A percentile compares a stretch with the other conserved stretches of the same genome.
phyloP scores from a whole-genome alignment of 1,140 invertebrate species.

The Myzus persicae region DNA sequence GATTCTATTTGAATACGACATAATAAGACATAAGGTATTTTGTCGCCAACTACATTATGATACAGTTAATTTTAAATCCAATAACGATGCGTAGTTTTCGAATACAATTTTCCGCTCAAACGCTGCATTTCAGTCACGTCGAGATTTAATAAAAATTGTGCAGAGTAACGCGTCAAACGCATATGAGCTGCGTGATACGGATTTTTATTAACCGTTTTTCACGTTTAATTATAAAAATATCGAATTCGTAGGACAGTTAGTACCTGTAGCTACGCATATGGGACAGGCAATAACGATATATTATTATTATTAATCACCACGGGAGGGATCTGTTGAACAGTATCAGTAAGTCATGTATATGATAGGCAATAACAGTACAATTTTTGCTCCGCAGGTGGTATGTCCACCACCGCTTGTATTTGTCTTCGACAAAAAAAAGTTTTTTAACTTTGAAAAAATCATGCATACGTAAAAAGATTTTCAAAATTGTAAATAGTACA shows the following conservation, averaged over 20 bases:
- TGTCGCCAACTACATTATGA: neutral
- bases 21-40: neutral
- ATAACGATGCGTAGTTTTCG: too few species aligned
- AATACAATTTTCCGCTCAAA: neutral
- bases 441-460: neutral
- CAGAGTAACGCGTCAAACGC: too few species aligned
- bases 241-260: neutral
- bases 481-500: neutral
- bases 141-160: too few species aligned
- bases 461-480: neutral
- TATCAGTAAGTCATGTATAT: neutral
- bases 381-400: neutral
- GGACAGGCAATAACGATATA: neutral
- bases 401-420: too few species aligned
- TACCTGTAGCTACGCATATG: neutral
- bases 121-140: neutral
- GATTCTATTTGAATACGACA: neutral
- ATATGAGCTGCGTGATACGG: too few species aligned
- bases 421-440: neutral
- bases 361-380: neutral
- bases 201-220: too few species aligned
- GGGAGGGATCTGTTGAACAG: neutral
- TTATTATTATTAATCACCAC: neutral
- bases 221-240: neutral
- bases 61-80: too few species aligned